Base-by-base conservation (phyloP, 1,140 invertebrate genomes). In the Atopsyche davidsoni region DNA sequence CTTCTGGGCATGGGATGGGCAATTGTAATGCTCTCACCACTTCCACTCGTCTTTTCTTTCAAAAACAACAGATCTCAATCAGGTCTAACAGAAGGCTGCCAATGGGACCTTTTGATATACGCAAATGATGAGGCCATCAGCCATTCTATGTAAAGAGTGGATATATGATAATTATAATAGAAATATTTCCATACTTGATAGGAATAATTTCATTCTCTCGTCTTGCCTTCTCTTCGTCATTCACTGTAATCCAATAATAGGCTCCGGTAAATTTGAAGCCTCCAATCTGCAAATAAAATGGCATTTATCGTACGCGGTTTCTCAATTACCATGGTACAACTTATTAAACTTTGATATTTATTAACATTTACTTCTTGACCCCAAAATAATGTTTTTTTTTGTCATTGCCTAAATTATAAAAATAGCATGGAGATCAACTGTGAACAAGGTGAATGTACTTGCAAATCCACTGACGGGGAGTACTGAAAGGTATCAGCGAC, bases 251-350 rank as follows among this genome's bases (percentile, higher is more conserved):
- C 90, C 91, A 92, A 3, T 84, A 86, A 66, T 95, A 95, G 68
- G 93, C 87, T 0, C 92, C 89, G 47, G 80, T 81, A 85, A 92
- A 95, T 2, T 86, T 88, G 63, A 95, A 95, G 11, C 89, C 89
- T 11, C 91, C 90, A 40, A 92, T 81, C 78, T 89, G 32, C 21
- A 52, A 46, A n/a, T n/a, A n/a, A n/a, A n/a, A n/a, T n/a, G n/a
- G n/a, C n/a, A n/a, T n/a, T n/a, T n/a, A n/a, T n/a, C n/a, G n/a
- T n/a, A n/a, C n/a, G n/a, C n/a, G n/a, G n/a, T n/a, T n/a, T n/a
- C n/a, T n/a, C n/a, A n/a, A n/a, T n/a, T 32, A 35, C 13, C 23
- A 35, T 18, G 6, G 22, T 41, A 17, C 17, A 41, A 41, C 3
- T 36, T 4, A 36, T 14, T 7, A 7, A 7, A 6, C 35, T 13